Base-by-base conservation (phyloP, 2,797 vertebrate species). In the Gallirallus australis region DNA sequence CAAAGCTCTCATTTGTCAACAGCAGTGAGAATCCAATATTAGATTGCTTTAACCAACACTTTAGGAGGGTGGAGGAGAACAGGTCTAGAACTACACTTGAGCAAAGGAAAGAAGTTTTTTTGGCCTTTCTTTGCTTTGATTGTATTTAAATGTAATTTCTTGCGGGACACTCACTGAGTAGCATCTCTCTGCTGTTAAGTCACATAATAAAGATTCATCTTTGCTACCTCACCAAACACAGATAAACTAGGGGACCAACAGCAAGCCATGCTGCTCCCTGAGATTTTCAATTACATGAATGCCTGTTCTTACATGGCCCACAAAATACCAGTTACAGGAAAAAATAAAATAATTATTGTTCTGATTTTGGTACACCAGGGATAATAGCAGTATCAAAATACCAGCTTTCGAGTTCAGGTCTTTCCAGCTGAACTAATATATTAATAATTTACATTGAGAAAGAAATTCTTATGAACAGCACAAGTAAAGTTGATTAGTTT, bases 21-120 rank as follows among this genome's bases (percentile, higher is more conserved):
- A 60, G 42, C 19, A 86, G 24, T 87, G 40, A 82, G 8, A 25
- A 81, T 3, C 3, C n/a, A 70, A 4, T 2, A 52, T 15, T 10
- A 81, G 28, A 59, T 18, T 12, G 59, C 33, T 71, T 90, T n/a
- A 71, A 60, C 2, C 12, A 68, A 39, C 3, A 81, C 28, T 0
- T 12, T 1, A 2, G 3, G 6, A 25, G 15, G 13, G 6, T 37
- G 3, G 9, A 12, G 13, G 6, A 42, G 3, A 11, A 82, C 12
- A 89, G 15, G 35, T 78, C 83, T 75, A 81, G 75, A 88, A 88
- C 37, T 37, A 65, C 23, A 63, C 23, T 4, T 59, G 20, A 80
- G 23, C 7, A 17, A 89, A 61, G 27, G 50, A 60, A 39, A 59
- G 6, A 12, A 2, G 7, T 7, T 50, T 61, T 54, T 76, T 64